Percentiles rank a stretch among this genome's conserved stretches.
phyloP scores from a whole-genome alignment of 1,140 invertebrate species.

The Drosophila navojoa region DNA sequence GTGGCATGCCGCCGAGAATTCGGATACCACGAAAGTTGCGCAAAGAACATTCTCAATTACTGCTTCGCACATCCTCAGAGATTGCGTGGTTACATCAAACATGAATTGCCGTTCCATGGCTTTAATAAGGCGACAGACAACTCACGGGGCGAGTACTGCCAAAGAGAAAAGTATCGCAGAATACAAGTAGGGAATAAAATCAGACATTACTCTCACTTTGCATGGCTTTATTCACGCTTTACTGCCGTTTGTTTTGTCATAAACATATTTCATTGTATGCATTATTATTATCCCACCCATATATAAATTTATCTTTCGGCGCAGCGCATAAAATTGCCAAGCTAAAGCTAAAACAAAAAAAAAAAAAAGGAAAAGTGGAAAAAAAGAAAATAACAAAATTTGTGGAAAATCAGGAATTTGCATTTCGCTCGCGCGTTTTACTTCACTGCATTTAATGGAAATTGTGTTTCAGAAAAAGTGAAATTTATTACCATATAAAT shows the following conservation, averaged over 20 bases:
- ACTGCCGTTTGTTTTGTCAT: constrained; percentile 75
- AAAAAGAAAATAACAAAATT: constrained; percentile 56
- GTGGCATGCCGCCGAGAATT: constrained; percentile 2
- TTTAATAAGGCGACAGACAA: background rate
- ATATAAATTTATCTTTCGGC: constrained; percentile 52
- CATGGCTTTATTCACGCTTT: constrained; percentile 58
- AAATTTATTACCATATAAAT: constrained; percentile 8
- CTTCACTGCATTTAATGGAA: constrained; percentile 26
- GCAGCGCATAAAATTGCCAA: constrained; percentile 35
- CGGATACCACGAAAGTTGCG: background rate
- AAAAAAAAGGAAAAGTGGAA: constrained; percentile 10
- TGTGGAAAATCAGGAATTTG: constrained; percentile 55
- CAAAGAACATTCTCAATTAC: background rate
- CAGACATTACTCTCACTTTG: constrained; percentile 51
- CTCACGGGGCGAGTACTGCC: constrained; percentile 7
- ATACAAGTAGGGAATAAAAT: constrained; percentile 1
- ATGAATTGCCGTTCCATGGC: background rate
- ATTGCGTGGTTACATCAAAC: constrained; percentile 1
- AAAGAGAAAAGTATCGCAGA: background rate
- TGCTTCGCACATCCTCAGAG: background rate
- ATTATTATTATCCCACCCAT: constrained; percentile 47
- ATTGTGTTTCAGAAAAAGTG: constrained; percentile 6
- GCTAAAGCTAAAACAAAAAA: constrained; percentile 16
- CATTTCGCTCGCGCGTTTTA: constrained; percentile 26
- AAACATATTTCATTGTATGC: constrained; percentile 67